Base-by-base conservation (phyloP, 1,140 invertebrate genomes). In the Amphibalanus amphitrite region DNA sequence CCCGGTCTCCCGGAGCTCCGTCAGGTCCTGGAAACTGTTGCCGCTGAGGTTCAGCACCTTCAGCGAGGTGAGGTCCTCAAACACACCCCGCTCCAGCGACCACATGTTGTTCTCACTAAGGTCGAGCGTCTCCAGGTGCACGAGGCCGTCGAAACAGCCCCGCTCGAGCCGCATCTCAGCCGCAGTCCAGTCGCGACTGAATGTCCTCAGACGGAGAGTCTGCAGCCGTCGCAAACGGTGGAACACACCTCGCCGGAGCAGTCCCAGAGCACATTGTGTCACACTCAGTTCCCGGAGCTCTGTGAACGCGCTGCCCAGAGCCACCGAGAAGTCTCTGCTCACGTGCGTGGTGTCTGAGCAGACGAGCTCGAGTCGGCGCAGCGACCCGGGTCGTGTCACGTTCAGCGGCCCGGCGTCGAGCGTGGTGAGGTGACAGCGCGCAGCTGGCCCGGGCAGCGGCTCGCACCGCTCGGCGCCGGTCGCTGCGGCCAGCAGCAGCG, bases 11-110 rank as follows among this genome's bases (percentile, higher is more conserved):
- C 90, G 87, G 78, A 94, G 93, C 72, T 85, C 82, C 59, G 88
- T 85, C 17, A 90, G 82, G 67, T 87, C 86, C 69, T 84, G 83
- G 73, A 95, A 86, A 76, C 86, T 85, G 80, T 94, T 93, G 29
- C 85, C 83, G n/a, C 90, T 92, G 73, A 93, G 82, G 77, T 93
- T 93, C 71, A 85, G 83, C 3, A 89, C 90, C 75, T 87, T 87
- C 40, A 95, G 81, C 77, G 89, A 90, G 69, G 84, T 83, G 72
- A 95, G 80, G 8, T 86, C 72, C 69, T 74, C 76, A 69, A 77
- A 74, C 29, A 72, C 72, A 29, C 73, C 77, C 78, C 87, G 85
- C 81, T 89, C 88, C 26, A 92, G 79, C 73, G 81, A 79, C 0
- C 80, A 75, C 38, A 91, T 78, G 75, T 83, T 84, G 79, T 92